phyloP scores from a whole-genome alignment of 2,113 vertebrate species.

The Peromyscus californicus region DNA sequence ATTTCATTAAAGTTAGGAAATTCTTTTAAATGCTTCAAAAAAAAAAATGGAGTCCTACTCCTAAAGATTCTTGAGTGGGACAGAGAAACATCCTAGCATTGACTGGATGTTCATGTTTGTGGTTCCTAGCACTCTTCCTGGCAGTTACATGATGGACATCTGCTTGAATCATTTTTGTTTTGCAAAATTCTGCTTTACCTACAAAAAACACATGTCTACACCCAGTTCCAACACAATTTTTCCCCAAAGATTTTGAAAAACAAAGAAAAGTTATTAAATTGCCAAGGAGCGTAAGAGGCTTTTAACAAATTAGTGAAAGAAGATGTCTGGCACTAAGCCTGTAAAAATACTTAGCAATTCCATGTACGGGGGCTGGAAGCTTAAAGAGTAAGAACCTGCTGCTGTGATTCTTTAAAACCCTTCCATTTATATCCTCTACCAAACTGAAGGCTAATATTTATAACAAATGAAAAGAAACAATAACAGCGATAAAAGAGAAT shows the following conservation, averaged over 20 bases:
- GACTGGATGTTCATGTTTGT: neutral
- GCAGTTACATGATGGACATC: neutral
- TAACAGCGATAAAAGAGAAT: neutral
- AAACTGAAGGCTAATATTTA: neutral
- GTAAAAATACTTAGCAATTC: conserved; percentile 32
- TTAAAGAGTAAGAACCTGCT: neutral
- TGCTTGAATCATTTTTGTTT: neutral
- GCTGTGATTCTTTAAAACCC: neutral
- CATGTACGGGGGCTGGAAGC: neutral
- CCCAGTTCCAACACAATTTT: conserved; percentile 1
- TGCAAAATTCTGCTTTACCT: conserved; percentile 47
- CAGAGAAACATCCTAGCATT: neutral
- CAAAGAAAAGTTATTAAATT: conserved; percentile 46
- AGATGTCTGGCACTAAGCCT: neutral
- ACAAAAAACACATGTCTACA: conserved; percentile 10
- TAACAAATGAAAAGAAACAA: conserved; percentile 23
- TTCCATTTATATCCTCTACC: neutral
- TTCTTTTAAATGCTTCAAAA: neutral
- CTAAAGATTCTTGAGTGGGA: neutral
- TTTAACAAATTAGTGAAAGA: conserved; percentile 20
- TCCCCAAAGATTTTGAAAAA: conserved; percentile 46
- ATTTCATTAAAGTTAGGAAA: neutral
- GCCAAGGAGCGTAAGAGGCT: neutral
- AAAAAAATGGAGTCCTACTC: neutral
- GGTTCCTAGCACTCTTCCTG: neutral